Base-by-base conservation (phyloP, 2,113 vertebrate species). In the Cygnus buccinator region DNA sequence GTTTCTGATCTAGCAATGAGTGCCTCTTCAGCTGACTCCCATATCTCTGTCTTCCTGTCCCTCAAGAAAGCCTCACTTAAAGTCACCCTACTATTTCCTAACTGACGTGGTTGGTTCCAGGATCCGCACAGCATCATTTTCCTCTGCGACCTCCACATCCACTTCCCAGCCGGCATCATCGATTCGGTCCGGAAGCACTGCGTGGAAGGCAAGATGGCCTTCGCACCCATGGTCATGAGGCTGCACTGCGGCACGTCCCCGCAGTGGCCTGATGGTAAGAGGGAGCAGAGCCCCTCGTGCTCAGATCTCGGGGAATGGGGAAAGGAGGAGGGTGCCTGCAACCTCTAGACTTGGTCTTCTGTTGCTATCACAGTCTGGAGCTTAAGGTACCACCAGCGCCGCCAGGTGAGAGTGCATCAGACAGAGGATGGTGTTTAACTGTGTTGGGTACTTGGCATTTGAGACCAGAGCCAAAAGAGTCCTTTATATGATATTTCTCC, bases 81-180 rank as follows among this genome's bases (percentile, higher is more conserved):
- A 66, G 29, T 22, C 63, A 73, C 12, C 28, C 26, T 85, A 0
- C 29, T 58, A 80, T 48, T 68, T 16, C 61, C 54, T 41, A 26
- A 61, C 39, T 0, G 31, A 7, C 74, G 17, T 31, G 11, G 19
- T 48, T 2, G 35, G 13, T 93, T 93, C 54, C 95, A 99, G 99
- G 99, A 99, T 95, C 91, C 98, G 0, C 99, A 99, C 97, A 99
- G 99, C 97, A 99, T 99, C 63, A 46, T 99, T 83, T 99, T 99
- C 97, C 98, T 99, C n/a, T 99, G 99, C 19, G 99, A 99, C 96
- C 99, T 99, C 26, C 99, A 99, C 96, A 98, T 99, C 96, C 97
- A 99, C 92, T 99, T 99, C 89, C 99, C 99, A 2, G 79, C 97
- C 17, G 98, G 98, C 28, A 95, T 99, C 86, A 98, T 99, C 0